Evolutionary conservation across 2,113 vertebrate species (phyloP).

Genomic region (Bolborhynchus lineola): DNA sequence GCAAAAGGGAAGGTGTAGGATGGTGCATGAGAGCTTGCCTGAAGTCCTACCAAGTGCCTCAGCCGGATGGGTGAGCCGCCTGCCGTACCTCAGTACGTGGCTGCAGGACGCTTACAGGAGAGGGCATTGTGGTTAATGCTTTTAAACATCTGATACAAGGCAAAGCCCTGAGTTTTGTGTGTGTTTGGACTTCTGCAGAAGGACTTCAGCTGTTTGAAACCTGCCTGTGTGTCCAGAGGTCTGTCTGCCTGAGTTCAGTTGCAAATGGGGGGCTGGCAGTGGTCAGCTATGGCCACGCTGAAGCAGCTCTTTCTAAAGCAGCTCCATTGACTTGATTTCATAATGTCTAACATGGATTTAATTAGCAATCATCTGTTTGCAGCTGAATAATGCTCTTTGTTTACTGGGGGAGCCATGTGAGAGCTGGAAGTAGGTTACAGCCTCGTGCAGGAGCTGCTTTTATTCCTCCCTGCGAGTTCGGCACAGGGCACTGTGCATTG

Average conservation of each 20-base stretch:
- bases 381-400: conserved; percentile 36
- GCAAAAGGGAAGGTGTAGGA: background rate
- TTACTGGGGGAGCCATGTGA: background rate
- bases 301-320: background rate
- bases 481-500: background rate
- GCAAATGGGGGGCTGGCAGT: background rate
- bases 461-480: background rate
- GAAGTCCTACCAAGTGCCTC: background rate
- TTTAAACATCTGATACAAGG: background rate
- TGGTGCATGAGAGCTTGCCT: background rate
- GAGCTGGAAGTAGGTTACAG: background rate
- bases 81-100: background rate
- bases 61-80: background rate
- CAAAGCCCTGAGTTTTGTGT: background rate
- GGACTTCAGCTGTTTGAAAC: background rate
- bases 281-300: background rate
- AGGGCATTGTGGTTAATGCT: background rate
- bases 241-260: background rate
- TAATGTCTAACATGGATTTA: background rate
- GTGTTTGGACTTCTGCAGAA: background rate
- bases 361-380: conserved; percentile 1
- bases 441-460: background rate
- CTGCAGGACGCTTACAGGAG: background rate
- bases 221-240: background rate
- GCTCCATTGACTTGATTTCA: background rate